Base-by-base conservation (phyloP, 2,797 vertebrate genomes). In the Decapterus maruadsi region DNA sequence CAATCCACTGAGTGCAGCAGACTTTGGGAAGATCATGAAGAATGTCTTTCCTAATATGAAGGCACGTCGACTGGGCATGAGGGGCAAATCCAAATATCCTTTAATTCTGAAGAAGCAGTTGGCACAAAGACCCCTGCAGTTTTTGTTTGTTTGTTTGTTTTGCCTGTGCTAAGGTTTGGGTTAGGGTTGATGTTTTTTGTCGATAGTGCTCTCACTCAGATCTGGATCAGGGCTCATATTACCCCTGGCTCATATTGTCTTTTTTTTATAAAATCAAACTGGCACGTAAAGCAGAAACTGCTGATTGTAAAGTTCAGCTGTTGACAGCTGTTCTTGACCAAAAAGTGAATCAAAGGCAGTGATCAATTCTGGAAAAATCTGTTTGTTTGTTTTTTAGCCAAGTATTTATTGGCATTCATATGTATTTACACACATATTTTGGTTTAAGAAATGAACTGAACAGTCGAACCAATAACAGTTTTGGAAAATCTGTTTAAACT, bases 1-100 rank as follows among this genome's bases (percentile, higher is more conserved):
- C 94, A 98, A 99, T 89, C 97, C 98, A 81, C 95, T 99, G 95
- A 99, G 98, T 93, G 98, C 98, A 85, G 98, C 98, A 91, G 98
- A 99, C 95, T 99, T 99, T 86, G 98, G 98, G 85, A 99, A 99
- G 95, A 99, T 99, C 88, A 99, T 99, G 98, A 99, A 99, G 94
- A 99, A 99, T 61, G 98, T 99, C 87, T 99, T 99, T 96, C 98
- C 98, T 70, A 99, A 99, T 94, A 99, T 99, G 98, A 99, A 99
- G 95, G 98, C 98, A 53, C 97, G 98, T 83, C 97, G 98, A 77
- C 95, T 99, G 86, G 98, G 98, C 93, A 99, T 98, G 92, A 97
- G 98, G 95, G 98, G 98, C 84, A 99, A 99, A 97, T 99, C 98
- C 84, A 99, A 99, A 99, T 99, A 99, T 99, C 98, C 98, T 99